Evolutionary conservation across 2,888 invertebrate species (phyloP).

Genomic region (Brenthis daphne): DNA sequence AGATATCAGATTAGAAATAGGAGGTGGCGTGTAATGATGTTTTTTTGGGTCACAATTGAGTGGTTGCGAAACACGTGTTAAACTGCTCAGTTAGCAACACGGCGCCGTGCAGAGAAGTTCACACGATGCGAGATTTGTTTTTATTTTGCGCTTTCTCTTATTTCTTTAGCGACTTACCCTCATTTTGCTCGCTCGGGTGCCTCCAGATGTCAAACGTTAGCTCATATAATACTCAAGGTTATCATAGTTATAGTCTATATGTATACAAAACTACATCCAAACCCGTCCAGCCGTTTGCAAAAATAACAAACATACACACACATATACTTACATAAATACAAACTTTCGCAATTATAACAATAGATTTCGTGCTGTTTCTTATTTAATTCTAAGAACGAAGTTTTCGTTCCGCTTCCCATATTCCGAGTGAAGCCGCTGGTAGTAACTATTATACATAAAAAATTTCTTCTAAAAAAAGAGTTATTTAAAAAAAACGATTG

Average conservation of each 20-base stretch:
- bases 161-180: too few species aligned
- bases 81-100: not conserved
- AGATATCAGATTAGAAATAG: constrained; percentile 7
- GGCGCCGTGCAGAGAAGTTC: not conserved
- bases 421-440: too few species aligned
- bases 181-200: too few species aligned
- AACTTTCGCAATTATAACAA: not conserved
- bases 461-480: too few species aligned
- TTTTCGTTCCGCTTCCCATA: too few species aligned
- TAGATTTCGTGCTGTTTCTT: not conserved
- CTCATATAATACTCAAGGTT: too few species aligned
- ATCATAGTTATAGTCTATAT: too few species aligned
- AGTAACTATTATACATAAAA: too few species aligned
- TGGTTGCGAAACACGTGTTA: constrained; percentile 49
- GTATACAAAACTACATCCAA: too few species aligned
- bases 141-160: too few species aligned
- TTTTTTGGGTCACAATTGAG: constrained; percentile 58
- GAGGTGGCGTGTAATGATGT: constrained; percentile 46
- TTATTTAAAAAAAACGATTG: too few species aligned
- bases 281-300: not conserved
- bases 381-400: not conserved
- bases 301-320: not conserved
- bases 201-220: too few species aligned
- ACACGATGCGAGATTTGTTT: not conserved
- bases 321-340: not conserved